A percentile compares a stretch with the other conserved stretches of the same genome.
These are phyloP conservation scores for Urocyon cinereoargenteus DNA, from an alignment of 2,797 vertebrate species.

Conservation along the genomic window DNA sequence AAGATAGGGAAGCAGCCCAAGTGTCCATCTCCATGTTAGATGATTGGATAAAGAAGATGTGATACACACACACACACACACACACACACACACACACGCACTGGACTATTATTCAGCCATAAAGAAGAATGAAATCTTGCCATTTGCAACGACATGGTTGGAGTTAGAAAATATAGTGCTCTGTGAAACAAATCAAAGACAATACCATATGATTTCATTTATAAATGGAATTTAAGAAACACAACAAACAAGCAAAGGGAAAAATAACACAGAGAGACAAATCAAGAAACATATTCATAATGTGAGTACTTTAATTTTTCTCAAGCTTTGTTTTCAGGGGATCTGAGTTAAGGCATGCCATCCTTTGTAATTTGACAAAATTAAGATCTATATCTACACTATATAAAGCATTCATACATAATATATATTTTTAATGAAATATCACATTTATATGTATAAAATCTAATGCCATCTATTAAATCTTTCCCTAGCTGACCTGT, in stretches of 20 bases:
- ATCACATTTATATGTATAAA: background rate
- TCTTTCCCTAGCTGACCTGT: background rate
- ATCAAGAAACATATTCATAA: background rate
- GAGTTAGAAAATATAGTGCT: background rate
- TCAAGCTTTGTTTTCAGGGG: background rate
- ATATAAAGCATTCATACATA: background rate
- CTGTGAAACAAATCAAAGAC: background rate
- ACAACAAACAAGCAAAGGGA: background rate
- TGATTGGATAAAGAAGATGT: background rate
- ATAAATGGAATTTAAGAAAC: background rate
- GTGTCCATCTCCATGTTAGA: background rate
- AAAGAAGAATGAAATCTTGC: background rate
- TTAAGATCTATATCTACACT: background rate
- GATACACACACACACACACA: too few relatives aligned
- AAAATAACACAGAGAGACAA: background rate
- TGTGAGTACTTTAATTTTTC: background rate
- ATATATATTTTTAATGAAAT: background rate
- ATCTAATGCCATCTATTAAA: background rate
- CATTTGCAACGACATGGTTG: background rate
- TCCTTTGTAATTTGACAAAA: slow-evolving; percentile 36
- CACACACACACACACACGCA: too few relatives aligned
- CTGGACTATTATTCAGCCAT: background rate
- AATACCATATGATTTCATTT: background rate
- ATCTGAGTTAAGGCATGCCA: background rate
- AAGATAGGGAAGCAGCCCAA: background rate